Base-by-base conservation (phyloP, 2,888 invertebrate species). In the Lydus trimaculatus region DNA sequence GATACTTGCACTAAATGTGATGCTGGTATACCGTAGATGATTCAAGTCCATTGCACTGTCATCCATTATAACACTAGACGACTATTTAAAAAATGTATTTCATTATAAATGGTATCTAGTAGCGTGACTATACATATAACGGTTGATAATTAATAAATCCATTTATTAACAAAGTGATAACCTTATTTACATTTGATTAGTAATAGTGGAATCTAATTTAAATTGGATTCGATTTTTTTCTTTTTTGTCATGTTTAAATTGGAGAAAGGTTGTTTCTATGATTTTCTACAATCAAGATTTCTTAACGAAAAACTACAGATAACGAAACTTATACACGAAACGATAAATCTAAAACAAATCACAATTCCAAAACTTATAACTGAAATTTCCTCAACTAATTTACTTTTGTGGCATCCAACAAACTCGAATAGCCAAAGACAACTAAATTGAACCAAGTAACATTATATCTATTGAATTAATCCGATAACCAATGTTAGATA, bases 381-480 rank as follows among this genome's bases (percentile, higher is more conserved):
- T 33, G 31, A 60, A 66, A 71, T 68, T 56, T 69, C 71, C 68
- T 69, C 70, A 72, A 70, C 72, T 75, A 77, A 77, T 77, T 77
- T 75, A 74, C 71, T 72, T 75, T 74, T 74, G 75, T 73, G 72
- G 63, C 65, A 70, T 63, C 20, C 61, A 61, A 17, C 61, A 39
- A 74, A n/a, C 73, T 73, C 67, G 69, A 73, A 48, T 72, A 66
- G 73, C 71, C 69, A 66, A 25, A 65, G 68, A 69, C 64, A 69
- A 62, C 67, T 71, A 64, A 70, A 56, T 43, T 43, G 4, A 43
- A 17, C 43, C 56, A 56, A 73, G 70, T 63, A 73, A 75, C 73
- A 72, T 74, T 75, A 76, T 78, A 78, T 79, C 77, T 78, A 76
- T 75, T 72, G 77, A 76, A 77, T 77, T 76, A 78, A 78, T 78